phyloP scores from a whole-genome alignment of 2,113 vertebrate genomes.

The Myotis davidii region DNA sequence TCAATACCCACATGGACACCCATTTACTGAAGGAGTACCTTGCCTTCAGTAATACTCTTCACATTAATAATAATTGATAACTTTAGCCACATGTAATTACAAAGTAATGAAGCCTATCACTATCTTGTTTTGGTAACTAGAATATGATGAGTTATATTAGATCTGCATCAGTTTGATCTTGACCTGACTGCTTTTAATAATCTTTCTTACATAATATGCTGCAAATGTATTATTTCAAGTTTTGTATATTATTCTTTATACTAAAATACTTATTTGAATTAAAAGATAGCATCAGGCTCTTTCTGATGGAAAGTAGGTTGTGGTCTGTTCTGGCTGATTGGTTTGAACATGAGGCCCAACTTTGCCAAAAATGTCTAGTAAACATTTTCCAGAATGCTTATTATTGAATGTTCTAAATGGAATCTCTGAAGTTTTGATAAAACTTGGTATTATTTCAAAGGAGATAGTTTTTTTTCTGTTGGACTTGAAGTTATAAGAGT shows the following conservation, averaged over 20 bases:
- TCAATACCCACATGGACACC: conserved; percentile 14
- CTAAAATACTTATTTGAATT: conserved; percentile 20
- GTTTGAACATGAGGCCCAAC: neutral
- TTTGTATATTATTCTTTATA: conserved; percentile 19
- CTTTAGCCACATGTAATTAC: conserved; percentile 42
- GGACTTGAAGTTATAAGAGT: neutral
- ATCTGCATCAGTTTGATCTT: conserved; percentile 14
- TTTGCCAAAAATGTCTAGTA: neutral
- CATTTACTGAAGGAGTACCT: conserved; percentile 41
- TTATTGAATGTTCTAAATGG: neutral
- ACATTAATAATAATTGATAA: conserved; percentile 42
- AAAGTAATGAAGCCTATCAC: conserved; percentile 30
- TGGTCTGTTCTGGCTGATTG: neutral
- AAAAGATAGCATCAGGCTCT: conserved; percentile 3
- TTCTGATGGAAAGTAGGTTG: neutral
- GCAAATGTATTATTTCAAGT: neutral
- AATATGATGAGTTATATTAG: conserved; percentile 4
- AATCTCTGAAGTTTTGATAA: neutral
- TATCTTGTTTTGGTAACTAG: conserved; percentile 35
- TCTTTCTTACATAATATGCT: neutral
- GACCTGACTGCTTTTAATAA: neutral
- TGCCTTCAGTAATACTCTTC: neutral
- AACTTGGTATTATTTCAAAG: conserved; percentile 16
- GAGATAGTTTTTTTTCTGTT: neutral
- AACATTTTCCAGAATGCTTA: conserved; percentile 25